Evolutionary conservation across 2,797 vertebrate species (phyloP), one percentile per base, ranked within the genome.

Genomic region (Macroramphosus scolopax): DNA sequence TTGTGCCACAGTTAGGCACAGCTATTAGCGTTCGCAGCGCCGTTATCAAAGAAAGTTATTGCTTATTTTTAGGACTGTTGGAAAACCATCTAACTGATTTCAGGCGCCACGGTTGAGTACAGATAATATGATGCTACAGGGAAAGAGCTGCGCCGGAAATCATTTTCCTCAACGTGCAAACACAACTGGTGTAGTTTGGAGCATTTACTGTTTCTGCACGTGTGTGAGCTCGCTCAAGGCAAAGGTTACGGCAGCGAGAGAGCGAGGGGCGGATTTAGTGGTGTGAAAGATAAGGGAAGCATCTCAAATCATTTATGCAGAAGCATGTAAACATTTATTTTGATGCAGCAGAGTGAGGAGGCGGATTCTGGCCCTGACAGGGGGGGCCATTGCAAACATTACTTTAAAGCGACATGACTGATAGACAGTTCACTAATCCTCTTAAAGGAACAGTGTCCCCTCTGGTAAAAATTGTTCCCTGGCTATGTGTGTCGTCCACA

Each of bases 401-500:
- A 86, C 72, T 60, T 73, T 74, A 87, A 87, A 75, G 46, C 67
- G 48, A 79, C 81, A 80, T 85, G 84, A 88, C 84, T 88, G 87
- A 87, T 82, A 81, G 84, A 89, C 83, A 75, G 78, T 81, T 79
- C 53, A 6, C 69, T 91, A 91, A 91, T 91, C 89, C 87, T 86
- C 86, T 91, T 87, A 89, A 88, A 85, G 80, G 51, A 86, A 89
- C 81, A 85, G 68, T 78, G 81, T 86, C 75, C 81, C 89, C 89
- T 88, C 87, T 82, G 86, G 87, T 83, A 72, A 90, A 74, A 78
- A 81, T 12, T 83, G 82, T 84, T 82, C 80, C 76, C 66, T n/a
- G 20, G 70, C 63, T 58, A 55, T 4, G 53, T 24, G 44, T 53
- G 52, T 64, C 68, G 44, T 77, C 74, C 76, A 65, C 63, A 50